These are phyloP conservation scores for Arctia plantaginis DNA, from an alignment of 2,888 invertebrate genomes.

Conservation along the genomic window DNA sequence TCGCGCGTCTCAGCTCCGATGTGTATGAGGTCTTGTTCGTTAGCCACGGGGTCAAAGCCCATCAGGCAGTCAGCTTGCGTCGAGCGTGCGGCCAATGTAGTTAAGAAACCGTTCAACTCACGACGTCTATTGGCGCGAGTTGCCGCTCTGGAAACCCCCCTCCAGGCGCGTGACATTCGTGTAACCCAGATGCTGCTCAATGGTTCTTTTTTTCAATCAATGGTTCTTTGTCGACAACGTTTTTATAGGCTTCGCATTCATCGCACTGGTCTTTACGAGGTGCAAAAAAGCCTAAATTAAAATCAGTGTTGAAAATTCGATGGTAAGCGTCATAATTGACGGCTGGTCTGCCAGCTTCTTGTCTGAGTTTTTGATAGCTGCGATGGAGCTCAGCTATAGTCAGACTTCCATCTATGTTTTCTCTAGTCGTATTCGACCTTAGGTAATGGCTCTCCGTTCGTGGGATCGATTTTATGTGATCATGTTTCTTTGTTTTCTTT, in stretches of 20 bases:
- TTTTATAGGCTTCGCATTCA: constrained; percentile 43
- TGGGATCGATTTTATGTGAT: constrained; percentile 33
- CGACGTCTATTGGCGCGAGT: too few relatives aligned
- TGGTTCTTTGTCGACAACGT: constrained; percentile 41
- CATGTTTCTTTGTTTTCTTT: too few relatives aligned
- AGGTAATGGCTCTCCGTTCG: constrained; percentile 34
- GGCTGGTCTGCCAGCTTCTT: constrained; percentile 25
- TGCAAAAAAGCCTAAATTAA: constrained; percentile 40
- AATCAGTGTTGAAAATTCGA: constrained; percentile 31
- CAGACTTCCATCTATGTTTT: constrained; percentile 43
- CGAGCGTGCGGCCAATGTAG: too few relatives aligned
- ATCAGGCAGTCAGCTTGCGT: too few relatives aligned
- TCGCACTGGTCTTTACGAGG: constrained; percentile 49
- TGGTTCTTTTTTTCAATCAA: too few relatives aligned
- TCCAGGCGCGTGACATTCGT: too few relatives aligned
- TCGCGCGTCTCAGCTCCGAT: too few relatives aligned
- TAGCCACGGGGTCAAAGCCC: too few relatives aligned
- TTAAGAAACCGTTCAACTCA: too few relatives aligned
- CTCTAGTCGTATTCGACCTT: constrained; percentile 27
- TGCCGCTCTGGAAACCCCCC: too few relatives aligned
- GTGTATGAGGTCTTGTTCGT: too few relatives aligned
- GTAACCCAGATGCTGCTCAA: too few relatives aligned
- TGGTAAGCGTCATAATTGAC: constrained; percentile 44
- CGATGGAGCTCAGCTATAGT: constrained; percentile 46
- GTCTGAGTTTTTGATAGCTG: constrained; percentile 29